Evolutionary conservation across 2,888 invertebrate species (phyloP).

Genomic region (Congeria kusceri): DNA sequence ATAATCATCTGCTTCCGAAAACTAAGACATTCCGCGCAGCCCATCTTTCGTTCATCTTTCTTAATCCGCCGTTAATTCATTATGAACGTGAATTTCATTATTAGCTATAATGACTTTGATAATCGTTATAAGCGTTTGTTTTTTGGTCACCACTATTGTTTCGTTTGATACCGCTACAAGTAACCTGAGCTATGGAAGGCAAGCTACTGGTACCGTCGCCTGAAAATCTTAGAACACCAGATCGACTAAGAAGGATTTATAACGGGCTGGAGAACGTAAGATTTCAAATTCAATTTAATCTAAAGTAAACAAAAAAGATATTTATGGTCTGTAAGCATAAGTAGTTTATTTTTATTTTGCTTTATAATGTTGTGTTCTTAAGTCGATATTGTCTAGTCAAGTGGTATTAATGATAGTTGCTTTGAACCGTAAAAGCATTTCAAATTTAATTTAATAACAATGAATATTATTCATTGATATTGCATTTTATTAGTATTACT

Average conservation of each 20-base stretch:
- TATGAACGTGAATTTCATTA: conserved; percentile 21
- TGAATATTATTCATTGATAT: too few species aligned
- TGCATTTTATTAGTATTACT: too few species aligned
- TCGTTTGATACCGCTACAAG: not conserved
- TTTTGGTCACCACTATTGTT: conserved; percentile 13
- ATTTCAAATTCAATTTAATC: too few species aligned
- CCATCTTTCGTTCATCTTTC: conserved; percentile 7
- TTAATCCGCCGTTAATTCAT: conserved; percentile 1
- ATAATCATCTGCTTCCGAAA: conserved; percentile 39
- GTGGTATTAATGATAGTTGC: too few species aligned
- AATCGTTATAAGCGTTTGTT: conserved; percentile 47
- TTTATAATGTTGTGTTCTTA: too few species aligned
- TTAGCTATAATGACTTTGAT: conserved; percentile 51
- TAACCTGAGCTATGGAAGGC: conserved; percentile 36
- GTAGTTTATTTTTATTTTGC: too few species aligned
- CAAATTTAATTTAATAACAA: too few species aligned
- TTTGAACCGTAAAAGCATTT: too few species aligned
- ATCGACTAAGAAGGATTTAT: conserved; percentile 57
- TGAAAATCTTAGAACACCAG: conserved; percentile 10
- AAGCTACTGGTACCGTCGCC: conserved; percentile 52
- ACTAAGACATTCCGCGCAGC: not conserved
- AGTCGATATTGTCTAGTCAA: too few species aligned
- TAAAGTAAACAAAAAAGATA: too few species aligned
- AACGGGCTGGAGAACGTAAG: conserved; percentile 39
- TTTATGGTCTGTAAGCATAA: too few species aligned